Base-by-base conservation (phyloP, 2,888 invertebrate genomes). In the Drosophila limbata region DNA sequence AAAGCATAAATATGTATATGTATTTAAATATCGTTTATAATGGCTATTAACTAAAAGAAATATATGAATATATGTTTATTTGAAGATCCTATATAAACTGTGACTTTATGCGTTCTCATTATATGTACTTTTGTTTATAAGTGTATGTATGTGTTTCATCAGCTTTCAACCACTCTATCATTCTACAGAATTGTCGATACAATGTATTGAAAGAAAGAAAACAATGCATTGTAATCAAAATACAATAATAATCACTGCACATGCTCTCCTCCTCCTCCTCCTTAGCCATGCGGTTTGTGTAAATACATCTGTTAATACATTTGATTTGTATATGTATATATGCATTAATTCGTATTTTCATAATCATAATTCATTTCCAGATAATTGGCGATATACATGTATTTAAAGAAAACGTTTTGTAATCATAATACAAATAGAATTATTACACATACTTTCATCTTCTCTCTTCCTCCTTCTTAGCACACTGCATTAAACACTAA, bases 81-180 rank as follows among this genome's bases (percentile, higher is more conserved):
- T 78, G 70, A 77, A 84, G 72, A 81, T 87, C 83, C 71, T 81
- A 80, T 77, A 67, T 81, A 79, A 77, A 62, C 70, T 77, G 68
- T 74, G 77, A 83, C 73, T 78, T 73, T 81, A 83, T 73, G 70
- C 71, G 69, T 73, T 73, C 66, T 64, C 61, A 57, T 66, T 60
- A 55, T 68, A 31, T 62, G 37, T 63, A 47, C 69, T 40, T 67
- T 52, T 68, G 45, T 56, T n/a, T 61, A 17, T 72, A 56, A 60
- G 52, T 62, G 44, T 25, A 73, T 57, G 44, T 62, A 72, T 40
- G 50, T 66, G 65, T 69, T 69, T n/a, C 37, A 55, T 67, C 55
- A 47, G 65, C 52, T 25, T 42, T 33, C 40, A 33, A 52, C 13
- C 44, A 50, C 50, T 39, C 17, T 42, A 52, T 13, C 44, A 50